Conservation (phyloP, 2,113 vertebrate genomes). For the Dicaeum eximium region DNA sequence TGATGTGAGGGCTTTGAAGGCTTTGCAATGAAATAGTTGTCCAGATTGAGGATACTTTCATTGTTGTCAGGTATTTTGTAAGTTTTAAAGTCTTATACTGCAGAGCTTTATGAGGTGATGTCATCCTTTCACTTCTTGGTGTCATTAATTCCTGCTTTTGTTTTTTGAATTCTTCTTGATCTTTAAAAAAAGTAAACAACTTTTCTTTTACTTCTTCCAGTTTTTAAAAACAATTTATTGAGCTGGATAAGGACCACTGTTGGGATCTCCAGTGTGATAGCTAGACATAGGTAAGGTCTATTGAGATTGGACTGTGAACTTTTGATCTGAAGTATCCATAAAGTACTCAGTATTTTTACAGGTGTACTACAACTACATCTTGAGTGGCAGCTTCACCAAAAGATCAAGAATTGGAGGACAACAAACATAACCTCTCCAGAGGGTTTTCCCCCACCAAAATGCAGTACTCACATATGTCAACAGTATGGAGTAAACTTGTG, state of each 20-base stretch:
- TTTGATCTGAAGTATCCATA: not conserved
- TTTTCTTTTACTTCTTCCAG: not conserved
- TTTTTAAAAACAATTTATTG: not conserved
- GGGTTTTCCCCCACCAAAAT: not conserved
- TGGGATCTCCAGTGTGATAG: not conserved
- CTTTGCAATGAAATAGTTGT: not conserved
- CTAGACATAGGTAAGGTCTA: not conserved
- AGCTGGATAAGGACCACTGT: not conserved
- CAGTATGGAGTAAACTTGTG: not conserved
- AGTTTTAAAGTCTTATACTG: not conserved
- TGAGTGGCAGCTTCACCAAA: not conserved
- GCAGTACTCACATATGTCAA: fast-evolving
- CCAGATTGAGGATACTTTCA: not conserved
- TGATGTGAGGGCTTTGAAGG: not conserved
- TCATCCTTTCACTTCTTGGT: not conserved
- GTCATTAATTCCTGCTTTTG: not conserved
- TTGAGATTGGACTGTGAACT: not conserved
- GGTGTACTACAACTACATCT: not conserved
- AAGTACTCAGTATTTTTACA: not conserved
- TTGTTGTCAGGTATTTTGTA: not conserved
- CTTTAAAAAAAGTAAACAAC: not conserved
- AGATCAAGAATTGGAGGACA: not conserved
- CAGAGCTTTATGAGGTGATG: not conserved
- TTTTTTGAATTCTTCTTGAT: not conserved
- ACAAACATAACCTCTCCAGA: not conserved